Base-by-base conservation (phyloP, 1,140 invertebrate genomes). In the Rhyacophila brunnea region DNA sequence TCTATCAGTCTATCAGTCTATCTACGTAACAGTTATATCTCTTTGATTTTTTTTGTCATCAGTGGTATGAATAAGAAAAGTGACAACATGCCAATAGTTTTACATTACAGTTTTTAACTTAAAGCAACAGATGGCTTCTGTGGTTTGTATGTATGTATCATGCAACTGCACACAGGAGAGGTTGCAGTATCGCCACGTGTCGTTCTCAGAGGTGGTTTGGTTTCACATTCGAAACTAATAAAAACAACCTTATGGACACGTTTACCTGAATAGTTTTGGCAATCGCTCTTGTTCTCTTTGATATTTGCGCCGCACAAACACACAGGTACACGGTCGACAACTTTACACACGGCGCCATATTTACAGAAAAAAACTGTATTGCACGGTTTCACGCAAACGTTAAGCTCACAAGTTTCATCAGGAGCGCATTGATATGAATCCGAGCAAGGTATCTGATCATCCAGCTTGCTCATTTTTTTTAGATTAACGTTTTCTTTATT, bases 351-450 rank as follows among this genome's bases (percentile, higher is more conserved):
- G 52, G 66, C 57, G 48, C 62, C 62, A 44, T 61, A 65, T 66
- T 53, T 68, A 68, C 70, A 77, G 64, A 66, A 71, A 15, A 64
- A 67, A 68, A 70, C 74, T 66, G 73, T 63, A 19, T 73, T 68
- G 68, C 85, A 87, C 23, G 84, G 84, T 70, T 82, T 74, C 56
- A 77, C 66, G 70, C 85, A 87, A 10, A 67, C 61, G 58, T 73
- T 70, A 20, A 75, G 69, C 15, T 84, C 64, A 66, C 85, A 87
- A 19, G 77, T 73, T 57, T 83, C 71, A 11, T 34, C 14, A 0
- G 23, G 20, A 11, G 35, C 40, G 35, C 55, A 58, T 10, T 58
- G 46, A 9, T 1, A 32, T 18, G 55, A 58, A 50, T 50, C 9
- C 6, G 20, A 4, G 14, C 55, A 58, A 10, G 35, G 6, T 15